Conservation (phyloP, 2,888 invertebrate species). For the Drosophila pseudotakahashii region DNA sequence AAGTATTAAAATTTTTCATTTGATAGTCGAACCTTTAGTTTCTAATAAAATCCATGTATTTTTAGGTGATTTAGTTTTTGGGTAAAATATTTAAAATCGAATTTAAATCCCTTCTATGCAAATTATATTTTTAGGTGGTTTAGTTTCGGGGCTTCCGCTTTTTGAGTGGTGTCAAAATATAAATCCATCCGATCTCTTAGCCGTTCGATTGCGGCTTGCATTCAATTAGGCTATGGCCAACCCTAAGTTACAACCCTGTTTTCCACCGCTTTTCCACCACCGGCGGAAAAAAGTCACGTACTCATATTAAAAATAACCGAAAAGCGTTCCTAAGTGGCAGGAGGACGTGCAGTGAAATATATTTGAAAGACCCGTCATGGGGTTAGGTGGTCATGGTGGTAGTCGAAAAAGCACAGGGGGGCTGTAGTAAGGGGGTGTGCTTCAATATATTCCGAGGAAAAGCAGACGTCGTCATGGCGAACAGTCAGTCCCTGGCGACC, state of each 20-base stretch:
- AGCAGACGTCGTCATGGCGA: constrained; percentile 42
- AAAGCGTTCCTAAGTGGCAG: constrained; percentile 74
- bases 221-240: constrained; percentile 19
- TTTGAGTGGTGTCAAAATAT: background rate
- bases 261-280: background rate
- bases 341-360: constrained; percentile 75
- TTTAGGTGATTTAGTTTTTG: too few relatives aligned
- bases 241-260: background rate
- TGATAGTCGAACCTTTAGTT: too few relatives aligned
- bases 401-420: background rate
- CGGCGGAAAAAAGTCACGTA: constrained; percentile 68
- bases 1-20: too few relatives aligned
- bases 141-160: background rate
- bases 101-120: background rate
- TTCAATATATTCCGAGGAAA: background rate
- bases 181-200: background rate
- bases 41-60: too few relatives aligned
- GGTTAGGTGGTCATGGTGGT: constrained; percentile 28
- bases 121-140: background rate
- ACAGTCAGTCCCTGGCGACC: constrained; percentile 37
- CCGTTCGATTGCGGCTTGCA: constrained; percentile 14
- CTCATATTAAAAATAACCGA: constrained; percentile 76
- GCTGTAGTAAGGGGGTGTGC: background rate
- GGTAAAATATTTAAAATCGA: too few relatives aligned
- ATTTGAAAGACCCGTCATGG: constrained; percentile 50